Evolutionary conservation across 2,113 vertebrate species (phyloP).

Genomic region (Oreocharis arfaki): DNA sequence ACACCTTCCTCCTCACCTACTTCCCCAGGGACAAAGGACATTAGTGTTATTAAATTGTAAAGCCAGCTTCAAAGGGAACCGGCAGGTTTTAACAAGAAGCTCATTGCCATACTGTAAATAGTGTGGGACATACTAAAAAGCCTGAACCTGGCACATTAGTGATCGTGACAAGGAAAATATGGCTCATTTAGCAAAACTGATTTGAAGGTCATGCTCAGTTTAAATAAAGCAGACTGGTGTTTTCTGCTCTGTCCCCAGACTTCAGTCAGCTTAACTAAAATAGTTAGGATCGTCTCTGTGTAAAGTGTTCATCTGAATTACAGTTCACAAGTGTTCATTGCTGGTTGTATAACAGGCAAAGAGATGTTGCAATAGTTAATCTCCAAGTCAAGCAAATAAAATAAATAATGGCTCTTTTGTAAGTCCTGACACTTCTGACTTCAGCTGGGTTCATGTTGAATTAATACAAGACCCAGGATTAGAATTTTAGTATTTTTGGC

Average conservation of each 20-base stretch:
- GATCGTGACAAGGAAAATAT: not conserved
- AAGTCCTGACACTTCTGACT: not conserved
- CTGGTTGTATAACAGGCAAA: not conserved
- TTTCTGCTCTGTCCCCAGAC: not conserved
- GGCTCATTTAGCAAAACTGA: slow-evolving; percentile 30
- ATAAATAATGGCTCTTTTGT: not conserved
- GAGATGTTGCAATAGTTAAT: slow-evolving; percentile 20
- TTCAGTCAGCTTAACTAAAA: not conserved
- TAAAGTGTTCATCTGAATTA: not conserved
- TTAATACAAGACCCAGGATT: not conserved
- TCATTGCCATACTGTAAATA: slow-evolving; percentile 27
- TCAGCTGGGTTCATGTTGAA: not conserved
- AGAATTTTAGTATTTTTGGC: not conserved
- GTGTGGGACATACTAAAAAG: not conserved
- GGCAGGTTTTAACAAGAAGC: slow-evolving; percentile 24
- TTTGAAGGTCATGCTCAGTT: slow-evolving; percentile 14
- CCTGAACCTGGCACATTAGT: not conserved
- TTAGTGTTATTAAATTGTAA: not conserved
- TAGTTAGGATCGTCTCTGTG: not conserved
- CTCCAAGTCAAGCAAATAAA: slow-evolving; percentile 17
- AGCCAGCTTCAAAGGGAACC: slow-evolving; percentile 36
- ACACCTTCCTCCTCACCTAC: not conserved
- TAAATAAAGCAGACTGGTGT: not conserved
- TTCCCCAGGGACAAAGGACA: slow-evolving; percentile 4
- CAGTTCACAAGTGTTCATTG: not conserved